Base-by-base conservation (phyloP, 2,888 invertebrate species). In the Labia minor region DNA sequence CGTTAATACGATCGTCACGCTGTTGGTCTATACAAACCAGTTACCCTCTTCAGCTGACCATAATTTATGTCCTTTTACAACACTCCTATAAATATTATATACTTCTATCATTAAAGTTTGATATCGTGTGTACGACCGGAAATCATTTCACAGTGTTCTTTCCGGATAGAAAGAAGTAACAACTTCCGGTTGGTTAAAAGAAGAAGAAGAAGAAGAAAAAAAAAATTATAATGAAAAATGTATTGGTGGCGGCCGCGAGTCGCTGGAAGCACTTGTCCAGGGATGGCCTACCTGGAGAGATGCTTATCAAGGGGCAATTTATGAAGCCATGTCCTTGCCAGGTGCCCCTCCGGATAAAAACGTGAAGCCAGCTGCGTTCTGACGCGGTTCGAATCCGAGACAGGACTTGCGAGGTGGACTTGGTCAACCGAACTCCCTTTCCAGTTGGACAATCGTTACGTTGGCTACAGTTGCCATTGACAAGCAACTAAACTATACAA, bases 81-180 rank as follows among this genome's bases (percentile, higher is more conserved):
- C 26, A 26, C 26, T 6, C 26, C 26, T 26, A 26, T 26, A 26
- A 26, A 6, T 10, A 8, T 8, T 49, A 49, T 49, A 49, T 49
- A 8, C 14, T 49, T 49, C 4, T 49, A 49, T 49, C 49, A 49
- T 49, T 49, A 49, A 16, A 49, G 49, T 49, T 49, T 49, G 49
- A 49, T 49, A 49, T 49, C 49, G 49, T 49, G 49, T 49, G 49
- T n/a, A 49, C 49, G 49, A 49, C 49, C 49, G 49, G 49, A 49
- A 49, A 49, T 49, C 49, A 49, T 49, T 49, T 49, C 49, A 49
- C 49, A 49, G 49, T 49, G 49, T 49, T 49, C 49, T 49, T 49
- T 49, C 49, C 49, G 49, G 49, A 49, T 49, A 49, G 8, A 26
- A 8, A 26, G 49, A 49, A 49, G 49, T 49, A 49, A 49, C 49